A percentile compares a stretch with the other conserved stretches of the same genome.
phyloP scores from a whole-genome alignment of 2,797 vertebrate genomes.

The Microhierax caerulescens region DNA sequence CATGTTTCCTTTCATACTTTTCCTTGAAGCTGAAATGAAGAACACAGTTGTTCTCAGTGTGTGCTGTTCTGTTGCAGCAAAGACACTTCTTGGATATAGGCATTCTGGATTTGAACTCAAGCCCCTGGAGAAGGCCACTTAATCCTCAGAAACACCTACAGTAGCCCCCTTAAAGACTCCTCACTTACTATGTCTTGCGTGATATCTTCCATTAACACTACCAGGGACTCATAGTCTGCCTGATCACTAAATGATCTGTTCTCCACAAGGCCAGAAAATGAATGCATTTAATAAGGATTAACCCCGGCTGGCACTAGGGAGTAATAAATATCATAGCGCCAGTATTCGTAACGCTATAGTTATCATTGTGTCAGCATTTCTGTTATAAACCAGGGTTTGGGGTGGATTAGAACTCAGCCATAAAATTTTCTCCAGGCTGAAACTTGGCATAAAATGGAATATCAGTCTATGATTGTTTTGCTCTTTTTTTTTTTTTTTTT shows the following conservation, averaged over 20 bases:
- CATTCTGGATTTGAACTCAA: neutral
- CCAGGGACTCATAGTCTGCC: neutral
- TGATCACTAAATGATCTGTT: slow-evolving; percentile 38
- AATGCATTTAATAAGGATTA: slow-evolving; percentile 73
- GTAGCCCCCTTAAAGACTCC: slow-evolving; percentile 21
- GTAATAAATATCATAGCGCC: slow-evolving; percentile 71
- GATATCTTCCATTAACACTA: slow-evolving; percentile 28
- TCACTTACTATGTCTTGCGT: neutral
- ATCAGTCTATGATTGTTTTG: slow-evolving; percentile 33
- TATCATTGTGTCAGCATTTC: slow-evolving; percentile 76
- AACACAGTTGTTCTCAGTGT: neutral
- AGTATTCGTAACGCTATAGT: slow-evolving; percentile 64
- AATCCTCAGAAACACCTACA: slow-evolving; percentile 35
- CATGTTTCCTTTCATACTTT: neutral
- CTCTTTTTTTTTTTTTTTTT: neutral
- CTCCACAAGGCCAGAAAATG: slow-evolving; percentile 63
- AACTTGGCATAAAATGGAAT: slow-evolving; percentile 73
- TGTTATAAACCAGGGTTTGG: slow-evolving; percentile 76
- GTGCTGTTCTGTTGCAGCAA: neutral
- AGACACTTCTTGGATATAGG: neutral
- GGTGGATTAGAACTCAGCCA: slow-evolving; percentile 75
- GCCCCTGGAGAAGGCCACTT: neutral
- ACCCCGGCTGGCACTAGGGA: slow-evolving; percentile 72
- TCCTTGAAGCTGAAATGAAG: neutral
- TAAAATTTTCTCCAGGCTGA: slow-evolving; percentile 78